phyloP scores from a whole-genome alignment of 2,888 invertebrate species.

The Catocala sponsa region DNA sequence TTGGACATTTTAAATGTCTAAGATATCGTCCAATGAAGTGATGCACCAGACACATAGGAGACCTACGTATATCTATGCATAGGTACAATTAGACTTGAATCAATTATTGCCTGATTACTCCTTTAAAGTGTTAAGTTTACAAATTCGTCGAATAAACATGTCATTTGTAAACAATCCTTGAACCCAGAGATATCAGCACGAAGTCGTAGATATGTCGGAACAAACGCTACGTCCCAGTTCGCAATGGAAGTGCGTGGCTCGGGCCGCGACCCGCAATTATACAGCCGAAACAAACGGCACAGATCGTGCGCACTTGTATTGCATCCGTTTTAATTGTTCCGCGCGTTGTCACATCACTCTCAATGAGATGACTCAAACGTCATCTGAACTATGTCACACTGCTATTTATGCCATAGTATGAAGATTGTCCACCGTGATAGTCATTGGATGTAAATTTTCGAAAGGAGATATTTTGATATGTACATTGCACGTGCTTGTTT shows the following conservation, averaged over 20 bases:
- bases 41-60: no score
- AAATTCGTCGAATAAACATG: neutral
- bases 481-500: no score
- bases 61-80: no score
- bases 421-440: constrained; percentile 29
- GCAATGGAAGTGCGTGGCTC: constrained; percentile 67
- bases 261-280: constrained; percentile 82
- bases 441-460: constrained; percentile 8
- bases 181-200: constrained; percentile 14
- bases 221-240: constrained; percentile 31
- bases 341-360: constrained; percentile 65
- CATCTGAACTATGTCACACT: constrained; percentile 26
- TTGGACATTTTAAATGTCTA: no score
- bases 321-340: constrained; percentile 75
- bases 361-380: constrained; percentile 57
- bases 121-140: neutral
- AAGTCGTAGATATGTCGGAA: constrained; percentile 3
- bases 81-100: no score
- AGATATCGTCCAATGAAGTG: no score
- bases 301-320: constrained; percentile 66
- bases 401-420: constrained; percentile 1
- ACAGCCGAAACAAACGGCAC: constrained; percentile 80
- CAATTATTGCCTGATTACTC: neutral
- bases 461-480: no score
- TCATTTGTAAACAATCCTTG: constrained; percentile 13